These are phyloP conservation scores for Hyperoplus lanceolatus DNA, from an alignment of 2,797 vertebrate species.

Conservation along the genomic window DNA sequence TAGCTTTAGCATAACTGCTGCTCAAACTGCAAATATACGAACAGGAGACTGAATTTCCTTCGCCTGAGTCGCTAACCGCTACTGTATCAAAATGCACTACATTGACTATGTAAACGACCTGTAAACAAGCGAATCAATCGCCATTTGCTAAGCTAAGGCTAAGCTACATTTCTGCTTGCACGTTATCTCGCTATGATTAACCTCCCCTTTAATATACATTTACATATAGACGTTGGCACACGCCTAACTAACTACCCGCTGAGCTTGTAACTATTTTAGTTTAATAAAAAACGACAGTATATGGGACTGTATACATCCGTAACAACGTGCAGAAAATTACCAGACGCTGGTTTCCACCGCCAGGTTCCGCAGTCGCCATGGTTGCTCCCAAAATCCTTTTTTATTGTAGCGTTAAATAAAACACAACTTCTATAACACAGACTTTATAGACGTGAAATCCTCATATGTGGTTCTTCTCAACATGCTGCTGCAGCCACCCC, in stretches of 20 bases:
- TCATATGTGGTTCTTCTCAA: not conserved
- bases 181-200: slow-evolving; percentile 33
- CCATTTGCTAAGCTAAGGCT: slow-evolving; percentile 63
- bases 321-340: slow-evolving; percentile 61
- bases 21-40: not conserved
- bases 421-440: not conserved
- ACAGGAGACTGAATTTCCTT: not conserved
- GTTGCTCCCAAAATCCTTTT: slow-evolving; percentile 12
- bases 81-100: not conserved
- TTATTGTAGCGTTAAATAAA: not conserved
- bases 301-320: not conserved
- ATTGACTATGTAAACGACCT: not conserved
- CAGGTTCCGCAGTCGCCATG: slow-evolving; percentile 69
- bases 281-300: not conserved
- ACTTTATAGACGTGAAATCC: accelerated
- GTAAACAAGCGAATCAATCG: slow-evolving; percentile 37
- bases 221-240: too few relatives aligned
- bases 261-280: accelerated
- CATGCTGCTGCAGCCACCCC: not conserved
- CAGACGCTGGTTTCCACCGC: slow-evolving; percentile 53
- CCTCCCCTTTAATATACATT: not conserved
- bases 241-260: accelerated
- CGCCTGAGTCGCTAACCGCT: too few relatives aligned
- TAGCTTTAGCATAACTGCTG: not conserved
- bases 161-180: slow-evolving; percentile 13